These are phyloP conservation scores for Agonum fuliginosum DNA, from an alignment of 2,888 invertebrate species.

Conservation along the genomic window DNA sequence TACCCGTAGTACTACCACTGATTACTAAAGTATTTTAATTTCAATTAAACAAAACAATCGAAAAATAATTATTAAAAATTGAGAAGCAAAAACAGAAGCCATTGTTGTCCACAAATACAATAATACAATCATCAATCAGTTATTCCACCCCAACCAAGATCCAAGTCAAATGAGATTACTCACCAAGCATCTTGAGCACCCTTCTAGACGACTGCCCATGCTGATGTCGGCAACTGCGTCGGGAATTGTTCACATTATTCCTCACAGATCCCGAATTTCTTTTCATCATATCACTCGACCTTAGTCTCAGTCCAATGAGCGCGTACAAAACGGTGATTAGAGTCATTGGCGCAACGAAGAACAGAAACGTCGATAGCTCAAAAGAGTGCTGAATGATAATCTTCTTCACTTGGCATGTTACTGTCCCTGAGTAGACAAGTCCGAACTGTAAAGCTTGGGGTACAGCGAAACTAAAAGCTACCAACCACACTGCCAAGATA, in stretches of 20 bases:
- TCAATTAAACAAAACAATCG: too few species aligned
- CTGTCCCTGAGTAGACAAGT: constrained; percentile 67
- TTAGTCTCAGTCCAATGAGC: constrained; percentile 83
- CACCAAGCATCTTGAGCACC: constrained; percentile 86
- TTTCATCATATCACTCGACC: constrained; percentile 77
- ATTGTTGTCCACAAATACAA: too few species aligned
- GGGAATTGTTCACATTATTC: constrained; percentile 22
- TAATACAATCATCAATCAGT: too few species aligned
- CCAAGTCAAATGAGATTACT: too few species aligned
- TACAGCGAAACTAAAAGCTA: constrained; percentile 82
- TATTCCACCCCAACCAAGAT: too few species aligned
- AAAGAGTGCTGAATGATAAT: constrained; percentile 82
- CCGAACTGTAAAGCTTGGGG: constrained; percentile 78
- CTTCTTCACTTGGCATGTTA: constrained; percentile 73
- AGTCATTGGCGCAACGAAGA: constrained; percentile 91
- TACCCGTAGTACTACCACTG: too few species aligned
- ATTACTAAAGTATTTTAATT: too few species aligned
- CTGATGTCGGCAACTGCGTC: constrained; percentile 61
- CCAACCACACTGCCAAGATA: constrained; percentile 87
- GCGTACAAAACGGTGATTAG: constrained; percentile 88
- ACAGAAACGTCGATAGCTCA: constrained; percentile 86
- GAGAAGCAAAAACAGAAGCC: too few species aligned
- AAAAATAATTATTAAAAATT: too few species aligned
- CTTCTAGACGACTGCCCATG: constrained; percentile 73
- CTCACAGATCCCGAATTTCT: constrained; percentile 60